These are phyloP conservation scores for Thecophora atra DNA, from an alignment of 2,888 invertebrate species.

Conservation along the genomic window DNA sequence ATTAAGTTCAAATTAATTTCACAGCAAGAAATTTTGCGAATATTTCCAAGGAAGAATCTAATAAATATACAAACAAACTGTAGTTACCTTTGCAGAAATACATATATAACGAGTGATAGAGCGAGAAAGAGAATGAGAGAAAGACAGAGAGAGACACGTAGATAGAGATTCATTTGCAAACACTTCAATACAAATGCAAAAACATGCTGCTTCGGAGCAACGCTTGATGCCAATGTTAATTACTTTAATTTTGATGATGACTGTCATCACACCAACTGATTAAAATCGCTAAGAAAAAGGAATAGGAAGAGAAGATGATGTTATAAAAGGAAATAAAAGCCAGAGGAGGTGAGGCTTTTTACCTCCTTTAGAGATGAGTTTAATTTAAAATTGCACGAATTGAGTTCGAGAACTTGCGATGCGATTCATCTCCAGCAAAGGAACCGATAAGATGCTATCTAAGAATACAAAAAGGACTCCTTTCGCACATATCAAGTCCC, in stretches of 20 bases:
- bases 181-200: not conserved
- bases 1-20: constrained; percentile 38
- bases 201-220: constrained; percentile 14
- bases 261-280: not conserved
- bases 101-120: too few species aligned
- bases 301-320: not conserved
- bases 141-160: constrained; percentile 15
- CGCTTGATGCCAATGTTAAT: constrained; percentile 48
- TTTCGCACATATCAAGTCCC: too few species aligned
- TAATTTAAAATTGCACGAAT: too few species aligned
- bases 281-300: not conserved
- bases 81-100: not conserved
- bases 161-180: not conserved
- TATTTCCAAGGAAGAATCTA: constrained; percentile 4
- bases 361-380: constrained; percentile 7
- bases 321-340: not conserved
- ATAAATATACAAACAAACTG: constrained; percentile 23
- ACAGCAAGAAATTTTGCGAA: constrained; percentile 30
- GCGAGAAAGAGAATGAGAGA: too few species aligned
- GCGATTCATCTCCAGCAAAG: too few species aligned
- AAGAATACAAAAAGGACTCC: too few species aligned
- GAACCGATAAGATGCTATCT: too few species aligned
- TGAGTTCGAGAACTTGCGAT: too few species aligned
- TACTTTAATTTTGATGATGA: constrained; percentile 53
- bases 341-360: not conserved